phyloP scores from a whole-genome alignment of 2,888 invertebrate genomes.

The Slavum lentiscoides region DNA sequence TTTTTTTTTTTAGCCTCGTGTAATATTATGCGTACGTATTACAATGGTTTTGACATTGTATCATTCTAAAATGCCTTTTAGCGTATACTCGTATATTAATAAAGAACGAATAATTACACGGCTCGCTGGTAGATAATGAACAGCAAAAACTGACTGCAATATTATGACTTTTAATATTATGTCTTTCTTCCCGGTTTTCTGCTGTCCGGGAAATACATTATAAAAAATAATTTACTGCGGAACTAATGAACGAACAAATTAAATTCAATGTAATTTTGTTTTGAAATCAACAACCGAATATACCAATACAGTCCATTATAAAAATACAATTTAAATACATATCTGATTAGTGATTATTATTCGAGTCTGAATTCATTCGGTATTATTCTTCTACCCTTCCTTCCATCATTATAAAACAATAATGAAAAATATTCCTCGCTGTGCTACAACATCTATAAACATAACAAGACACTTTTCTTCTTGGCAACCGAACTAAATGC shows the following conservation, averaged over 20 bases:
- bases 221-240: neutral
- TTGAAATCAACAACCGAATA: neutral
- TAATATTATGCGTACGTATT: no score
- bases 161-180: no score
- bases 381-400: neutral
- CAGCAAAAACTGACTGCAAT: no score
- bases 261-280: neutral
- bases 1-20: no score
- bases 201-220: no score
- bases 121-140: no score
- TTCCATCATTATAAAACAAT: no score
- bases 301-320: neutral
- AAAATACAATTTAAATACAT: neutral
- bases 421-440: neutral
- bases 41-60: neutral
- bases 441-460: no score
- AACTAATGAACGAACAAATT: neutral
- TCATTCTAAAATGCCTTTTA: neutral
- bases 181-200: no score
- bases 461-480: neutral
- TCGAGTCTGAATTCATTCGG: conserved; percentile 1
- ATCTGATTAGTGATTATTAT: conserved; percentile 1
- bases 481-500: conserved; percentile 4
- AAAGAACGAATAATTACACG: neutral
- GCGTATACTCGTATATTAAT: neutral